phyloP scores from a whole-genome alignment of 2,797 vertebrate genomes.

The Dendrocincla tyrannina region DNA sequence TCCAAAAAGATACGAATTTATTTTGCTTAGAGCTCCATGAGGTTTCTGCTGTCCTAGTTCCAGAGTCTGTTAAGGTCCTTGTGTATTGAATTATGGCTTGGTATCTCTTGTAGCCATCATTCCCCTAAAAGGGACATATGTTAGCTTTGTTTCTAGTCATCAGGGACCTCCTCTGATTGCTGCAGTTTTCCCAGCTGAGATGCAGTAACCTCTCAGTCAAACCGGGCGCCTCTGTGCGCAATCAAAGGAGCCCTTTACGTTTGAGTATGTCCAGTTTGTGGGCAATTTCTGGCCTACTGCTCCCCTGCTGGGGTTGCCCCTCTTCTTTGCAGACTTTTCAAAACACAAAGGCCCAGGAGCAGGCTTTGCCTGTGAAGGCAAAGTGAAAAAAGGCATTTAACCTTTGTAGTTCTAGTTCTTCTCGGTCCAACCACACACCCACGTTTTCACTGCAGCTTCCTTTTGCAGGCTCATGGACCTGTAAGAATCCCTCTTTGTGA shows the following conservation, averaged over 20 bases:
- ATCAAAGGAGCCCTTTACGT: background rate
- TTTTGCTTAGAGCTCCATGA: background rate
- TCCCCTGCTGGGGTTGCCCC: background rate
- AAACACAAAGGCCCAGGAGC: background rate
- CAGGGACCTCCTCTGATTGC: background rate
- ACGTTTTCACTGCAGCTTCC: rapidly evolving
- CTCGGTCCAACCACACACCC: background rate
- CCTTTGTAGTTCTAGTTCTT: background rate
- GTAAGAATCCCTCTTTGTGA: background rate
- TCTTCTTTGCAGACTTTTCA: background rate
- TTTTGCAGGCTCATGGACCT: background rate
- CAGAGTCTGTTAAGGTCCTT: background rate
- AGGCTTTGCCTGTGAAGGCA: background rate
- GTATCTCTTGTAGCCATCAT: background rate
- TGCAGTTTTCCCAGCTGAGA: background rate
- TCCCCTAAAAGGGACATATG: background rate
- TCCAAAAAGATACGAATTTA: background rate
- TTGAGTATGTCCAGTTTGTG: background rate
- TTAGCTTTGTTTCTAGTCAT: background rate
- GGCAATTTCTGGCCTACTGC: background rate
- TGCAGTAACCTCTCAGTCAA: background rate
- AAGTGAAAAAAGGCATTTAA: background rate
- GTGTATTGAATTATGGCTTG: background rate
- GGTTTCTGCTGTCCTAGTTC: background rate
- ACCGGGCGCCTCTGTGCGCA: background rate